Percentiles rank a stretch among this genome's conserved stretches.
Evolutionary conservation across 2,113 vertebrate genomes (phyloP).

Genomic region (Mesembrinibis cayennensis): DNA sequence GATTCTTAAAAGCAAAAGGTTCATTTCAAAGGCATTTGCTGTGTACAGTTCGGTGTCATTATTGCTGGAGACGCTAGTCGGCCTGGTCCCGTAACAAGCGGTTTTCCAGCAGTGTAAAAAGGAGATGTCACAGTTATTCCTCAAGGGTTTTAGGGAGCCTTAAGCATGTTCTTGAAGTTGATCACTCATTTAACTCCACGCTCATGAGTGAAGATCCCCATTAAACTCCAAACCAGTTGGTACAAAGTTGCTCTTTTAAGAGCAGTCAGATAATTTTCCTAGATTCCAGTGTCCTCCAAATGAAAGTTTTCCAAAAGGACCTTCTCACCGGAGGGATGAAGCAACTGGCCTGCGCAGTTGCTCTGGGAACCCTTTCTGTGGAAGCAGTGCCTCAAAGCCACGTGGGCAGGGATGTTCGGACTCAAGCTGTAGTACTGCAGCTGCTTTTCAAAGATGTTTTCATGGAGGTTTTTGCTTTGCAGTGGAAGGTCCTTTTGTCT

Average conservation of each 20-base stretch:
- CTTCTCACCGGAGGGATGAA: not conserved
- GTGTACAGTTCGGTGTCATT: fast-evolving
- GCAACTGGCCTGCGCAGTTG: not conserved
- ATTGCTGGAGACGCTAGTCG: not conserved
- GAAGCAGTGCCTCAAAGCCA: not conserved
- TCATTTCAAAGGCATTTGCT: not conserved
- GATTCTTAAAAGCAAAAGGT: not conserved
- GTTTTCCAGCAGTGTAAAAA: not conserved
- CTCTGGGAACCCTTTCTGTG: not conserved
- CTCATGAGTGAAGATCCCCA: not conserved
- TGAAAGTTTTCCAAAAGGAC: not conserved
- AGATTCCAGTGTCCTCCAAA: not conserved
- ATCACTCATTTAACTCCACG: not conserved
- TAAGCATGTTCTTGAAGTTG: fast-evolving
- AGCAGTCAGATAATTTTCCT: not conserved
- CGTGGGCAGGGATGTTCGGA: not conserved
- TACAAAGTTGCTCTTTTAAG: not conserved
- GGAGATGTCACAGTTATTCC: not conserved
- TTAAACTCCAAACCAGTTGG: not conserved
- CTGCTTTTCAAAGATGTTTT: not conserved
- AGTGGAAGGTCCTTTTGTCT: not conserved
- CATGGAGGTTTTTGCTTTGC: not conserved
- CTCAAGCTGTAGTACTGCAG: not conserved
- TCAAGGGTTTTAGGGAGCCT: not conserved
- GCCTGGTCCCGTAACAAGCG: not conserved